Evolutionary conservation across 2,797 vertebrate species (phyloP), one percentile per base, ranked within the genome.

Genomic region (Lithobates pipiens): DNA sequence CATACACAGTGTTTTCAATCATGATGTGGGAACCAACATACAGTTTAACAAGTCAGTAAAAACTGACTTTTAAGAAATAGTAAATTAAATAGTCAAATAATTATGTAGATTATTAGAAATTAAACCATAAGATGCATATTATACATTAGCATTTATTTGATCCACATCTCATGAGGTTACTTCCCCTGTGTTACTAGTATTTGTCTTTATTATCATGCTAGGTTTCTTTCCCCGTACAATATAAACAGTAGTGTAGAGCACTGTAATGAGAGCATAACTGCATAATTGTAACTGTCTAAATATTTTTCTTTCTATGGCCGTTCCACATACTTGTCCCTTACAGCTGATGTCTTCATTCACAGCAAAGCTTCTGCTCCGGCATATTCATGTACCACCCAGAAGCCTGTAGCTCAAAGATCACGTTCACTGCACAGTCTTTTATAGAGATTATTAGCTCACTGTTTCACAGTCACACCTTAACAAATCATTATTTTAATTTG

Each of bases 281-380:
- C 36, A 42, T 81, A 73, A 81, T 81, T 81, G 9, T 16, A 81
- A 61, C 32, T 81, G 79, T 80, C 79, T 81, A 81, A 81, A 81
- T 73, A 81, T 81, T 81, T 68, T 36, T 63, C 32, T 81, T 81
- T 72, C 69, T 67, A 23, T 72, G 79, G 23, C 79, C 34, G 23
- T 72, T 61, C 13, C 15, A 71, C 69, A 23, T 9, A 23, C 67
- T 42, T 36, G 50, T 69, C 46, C 79, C 16, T n/a, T 81, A 32
- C 34, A 57, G 34, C 68, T 71, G 46, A 72, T 71, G 69, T 46
- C n/a, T 81, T 73, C 5, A 61, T 81, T 6, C n/a, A 27, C 50
- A 81, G 13, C 36, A 23, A 50, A 61, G 16, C 29, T 63, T 73
- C 50, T 73, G 61, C 79, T 15, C 25, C 16, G 8, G 29, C 29